Percentiles rank a stretch among this genome's conserved stretches.
Conservation (phyloP, 2,797 vertebrate genomes). For the Sebastes iracundus region DNA sequence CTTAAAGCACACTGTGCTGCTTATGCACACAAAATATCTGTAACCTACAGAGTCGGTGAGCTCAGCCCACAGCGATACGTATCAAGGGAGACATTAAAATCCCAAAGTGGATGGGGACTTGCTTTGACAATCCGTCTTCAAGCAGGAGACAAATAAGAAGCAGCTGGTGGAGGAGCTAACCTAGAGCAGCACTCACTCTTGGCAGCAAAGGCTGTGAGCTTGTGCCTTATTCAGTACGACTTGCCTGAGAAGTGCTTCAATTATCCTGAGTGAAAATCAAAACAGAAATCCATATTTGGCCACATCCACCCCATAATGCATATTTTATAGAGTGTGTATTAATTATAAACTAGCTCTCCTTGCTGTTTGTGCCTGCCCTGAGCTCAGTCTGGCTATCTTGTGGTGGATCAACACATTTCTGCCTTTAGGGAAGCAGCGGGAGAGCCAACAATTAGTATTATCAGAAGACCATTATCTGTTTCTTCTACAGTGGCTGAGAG, state of each 20-base stretch:
- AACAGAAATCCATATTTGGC: constrained; percentile 76
- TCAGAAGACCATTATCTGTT: constrained; percentile 60
- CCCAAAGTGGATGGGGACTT: constrained; percentile 54
- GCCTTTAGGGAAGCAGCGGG: constrained; percentile 54
- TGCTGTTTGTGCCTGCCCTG: constrained; percentile 56
- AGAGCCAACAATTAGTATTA: constrained; percentile 65
- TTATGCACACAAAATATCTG: constrained; percentile 52
- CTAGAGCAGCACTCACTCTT: constrained; percentile 16
- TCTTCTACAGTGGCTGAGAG: constrained; percentile 29
- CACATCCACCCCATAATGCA: constrained; percentile 65
- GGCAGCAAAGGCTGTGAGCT: constrained; percentile 27
- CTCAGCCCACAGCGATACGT: constrained; percentile 54
- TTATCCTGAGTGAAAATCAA: constrained; percentile 71
- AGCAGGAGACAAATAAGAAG: constrained; percentile 61
- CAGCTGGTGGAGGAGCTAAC: constrained; percentile 55
- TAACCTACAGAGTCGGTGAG: constrained; percentile 57
- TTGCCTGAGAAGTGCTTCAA: constrained; percentile 61
- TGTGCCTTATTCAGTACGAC: constrained; percentile 53
- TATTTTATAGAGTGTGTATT: constrained; percentile 76
- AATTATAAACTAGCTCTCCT: constrained; percentile 73
- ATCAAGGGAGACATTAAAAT: constrained; percentile 68
- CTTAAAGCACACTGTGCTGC: constrained; percentile 39
- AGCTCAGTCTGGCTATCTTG: constrained; percentile 53
- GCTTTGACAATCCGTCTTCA: constrained; percentile 58
- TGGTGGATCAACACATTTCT: constrained; percentile 67